A percentile compares a stretch with the other conserved stretches of the same genome.
Evolutionary conservation across 1,140 invertebrate species (phyloP).

Genomic region (Fopius arisanus): DNA sequence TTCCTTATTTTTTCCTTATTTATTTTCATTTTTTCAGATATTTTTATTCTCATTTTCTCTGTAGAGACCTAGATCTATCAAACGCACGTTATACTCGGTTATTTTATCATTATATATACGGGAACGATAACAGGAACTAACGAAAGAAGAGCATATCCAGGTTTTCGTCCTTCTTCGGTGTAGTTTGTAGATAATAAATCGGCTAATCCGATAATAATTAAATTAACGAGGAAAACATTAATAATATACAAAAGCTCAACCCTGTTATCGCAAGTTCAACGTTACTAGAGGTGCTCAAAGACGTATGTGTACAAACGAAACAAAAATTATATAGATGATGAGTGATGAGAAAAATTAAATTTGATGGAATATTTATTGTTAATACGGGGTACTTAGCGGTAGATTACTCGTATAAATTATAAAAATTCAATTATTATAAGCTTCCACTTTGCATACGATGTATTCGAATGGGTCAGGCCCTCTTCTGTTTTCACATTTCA

Average conservation of each 20-base stretch:
- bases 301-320: constrained; percentile 50
- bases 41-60: neutral
- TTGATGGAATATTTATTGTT: constrained; percentile 48
- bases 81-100: neutral
- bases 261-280: constrained; percentile 42
- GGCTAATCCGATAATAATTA: neutral
- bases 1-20: constrained; percentile 3
- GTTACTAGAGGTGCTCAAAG: constrained; percentile 55
- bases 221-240: constrained; percentile 18
- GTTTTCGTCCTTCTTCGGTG: constrained; percentile 29
- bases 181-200: neutral
- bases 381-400: constrained; percentile 38
- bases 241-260: constrained; percentile 36
- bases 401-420: constrained; percentile 5
- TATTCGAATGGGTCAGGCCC: neutral
- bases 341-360: constrained; percentile 40
- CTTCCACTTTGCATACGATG: constrained; percentile 23
- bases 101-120: neutral
- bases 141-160: constrained; percentile 27
- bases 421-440: constrained; percentile 22
- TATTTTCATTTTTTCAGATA: constrained; percentile 4
- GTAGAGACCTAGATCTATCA: neutral
- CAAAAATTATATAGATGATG: constrained; percentile 22
- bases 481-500: neutral
- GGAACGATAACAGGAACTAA: constrained; percentile 18